Evolutionary conservation across 2,113 vertebrate genomes (phyloP).

Genomic region (Leucopternis melanops): DNA sequence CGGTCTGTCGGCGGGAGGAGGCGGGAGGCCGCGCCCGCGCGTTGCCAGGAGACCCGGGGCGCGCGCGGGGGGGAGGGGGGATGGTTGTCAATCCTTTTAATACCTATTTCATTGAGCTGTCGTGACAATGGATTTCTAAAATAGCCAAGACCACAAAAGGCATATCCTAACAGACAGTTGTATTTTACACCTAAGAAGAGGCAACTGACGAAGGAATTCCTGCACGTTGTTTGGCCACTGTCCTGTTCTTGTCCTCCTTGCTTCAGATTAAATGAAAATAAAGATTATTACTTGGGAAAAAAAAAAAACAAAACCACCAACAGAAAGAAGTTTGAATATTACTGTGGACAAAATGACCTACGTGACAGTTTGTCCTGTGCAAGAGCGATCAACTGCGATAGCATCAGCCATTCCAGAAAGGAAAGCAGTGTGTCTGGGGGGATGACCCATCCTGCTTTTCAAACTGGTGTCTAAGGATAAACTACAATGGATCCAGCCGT

Average conservation of each 20-base stretch:
- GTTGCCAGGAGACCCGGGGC: no score
- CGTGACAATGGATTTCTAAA: not conserved
- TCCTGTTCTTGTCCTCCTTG: not conserved
- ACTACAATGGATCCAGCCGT: not conserved
- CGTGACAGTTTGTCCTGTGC: not conserved
- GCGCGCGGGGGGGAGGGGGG: no score
- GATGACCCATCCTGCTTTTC: not conserved
- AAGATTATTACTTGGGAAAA: not conserved
- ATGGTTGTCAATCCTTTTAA: not conserved
- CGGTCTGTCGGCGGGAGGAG: no score
- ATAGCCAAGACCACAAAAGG: not conserved
- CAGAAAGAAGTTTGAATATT: not conserved
- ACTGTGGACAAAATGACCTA: not conserved
- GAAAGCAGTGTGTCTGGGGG: not conserved
- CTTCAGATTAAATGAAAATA: not conserved
- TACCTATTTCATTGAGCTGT: not conserved
- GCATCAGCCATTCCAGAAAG: not conserved
- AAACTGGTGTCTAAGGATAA: not conserved
- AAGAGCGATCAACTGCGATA: not conserved
- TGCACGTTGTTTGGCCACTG: not conserved
- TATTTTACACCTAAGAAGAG: not conserved
- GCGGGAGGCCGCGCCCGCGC: no score
- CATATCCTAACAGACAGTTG: not conserved
- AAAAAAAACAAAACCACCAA: not conserved
- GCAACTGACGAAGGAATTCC: not conserved